Base-by-base conservation (phyloP, 2,888 invertebrate genomes). In the Cryptocephalus moraei region DNA sequence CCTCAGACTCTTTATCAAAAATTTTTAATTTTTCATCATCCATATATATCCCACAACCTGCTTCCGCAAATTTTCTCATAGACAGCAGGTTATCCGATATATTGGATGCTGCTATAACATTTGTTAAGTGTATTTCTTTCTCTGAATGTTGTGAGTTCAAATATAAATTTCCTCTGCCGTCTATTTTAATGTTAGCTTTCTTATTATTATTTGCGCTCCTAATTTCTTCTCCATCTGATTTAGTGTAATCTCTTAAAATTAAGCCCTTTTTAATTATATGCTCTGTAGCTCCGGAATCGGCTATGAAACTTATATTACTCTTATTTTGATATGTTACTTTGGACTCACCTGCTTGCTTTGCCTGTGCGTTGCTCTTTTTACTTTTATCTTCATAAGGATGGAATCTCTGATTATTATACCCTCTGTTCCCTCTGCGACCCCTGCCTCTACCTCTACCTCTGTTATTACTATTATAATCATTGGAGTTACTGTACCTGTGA, bases 181-280 rank as follows among this genome's bases (percentile, higher is more conserved):
- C 33, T 12, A 44, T 44, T 12, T 10, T 36, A 13, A 44, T 44
- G 22, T 44, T 31, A 8, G 44, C 44, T n/a, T 8, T 9, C 22
- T 8, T 11, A 9, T 44, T 44, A 13, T 33, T 44, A 12, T 44
- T 44, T 8, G 44, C 33, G 31, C 44, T 44, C 22, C 10, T 44
- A 13, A 44, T 44, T 33, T 12, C 36, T 11, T n/a, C 22, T 36
- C 44, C 9, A 6, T 9, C 9, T 10, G 8, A 10, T 43, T 11
- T 33, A 10, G 34, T 13, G 9, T 36, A 44, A 34, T 36, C 11
- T 2, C 8, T 44, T 13, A 34, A 44, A 44, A 44, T 11, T 14
- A 44, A 10, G 9, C n/a, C 8, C 33, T 43, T 44, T 1, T 34
- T 44, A 34, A 44, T 44, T 9, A 44, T 44, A 13, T 44, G 44